A percentile compares a stretch with the other conserved stretches of the same genome.
These are phyloP conservation scores for Gerris lacustris DNA, from an alignment of 2,888 invertebrate species.

Conservation along the genomic window DNA sequence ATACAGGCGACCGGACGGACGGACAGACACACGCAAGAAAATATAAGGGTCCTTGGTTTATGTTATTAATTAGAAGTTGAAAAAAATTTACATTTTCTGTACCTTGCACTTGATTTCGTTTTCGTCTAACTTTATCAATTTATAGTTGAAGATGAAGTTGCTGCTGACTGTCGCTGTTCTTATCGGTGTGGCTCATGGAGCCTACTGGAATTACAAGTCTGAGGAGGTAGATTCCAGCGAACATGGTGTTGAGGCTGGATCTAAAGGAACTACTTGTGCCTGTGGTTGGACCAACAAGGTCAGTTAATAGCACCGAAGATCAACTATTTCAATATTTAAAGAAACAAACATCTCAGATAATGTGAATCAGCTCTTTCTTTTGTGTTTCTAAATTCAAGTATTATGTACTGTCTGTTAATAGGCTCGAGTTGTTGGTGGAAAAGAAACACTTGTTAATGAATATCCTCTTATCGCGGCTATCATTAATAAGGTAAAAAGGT, in stretches of 20 bases:
- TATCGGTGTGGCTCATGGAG: not conserved
- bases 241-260: conserved; percentile 1
- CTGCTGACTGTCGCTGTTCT: not conserved
- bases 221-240: conserved; percentile 6
- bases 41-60: no score
- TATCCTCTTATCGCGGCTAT: conserved; percentile 21
- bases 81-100: no score
- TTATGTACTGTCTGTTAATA: not conserved
- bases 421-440: conserved; percentile 22
- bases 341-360: no score
- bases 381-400: no score
- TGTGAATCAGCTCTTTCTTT: no score
- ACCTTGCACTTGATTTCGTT: no score
- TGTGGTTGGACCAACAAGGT: conserved; percentile 9
- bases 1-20: no score
- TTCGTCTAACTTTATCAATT: not conserved
- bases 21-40: no score
- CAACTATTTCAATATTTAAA: no score
- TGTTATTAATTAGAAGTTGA: no score
- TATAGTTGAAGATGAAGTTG: not conserved
- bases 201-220: conserved; percentile 3
- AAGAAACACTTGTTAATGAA: conserved; percentile 18
- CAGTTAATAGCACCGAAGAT: not conserved
- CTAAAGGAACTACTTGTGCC: conserved; percentile 4
- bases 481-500: conserved; percentile 1